Percentiles rank a stretch among this genome's conserved stretches.
Evolutionary conservation across 2,797 vertebrate species (phyloP).

Genomic region (Aulostomus chinensis): DNA sequence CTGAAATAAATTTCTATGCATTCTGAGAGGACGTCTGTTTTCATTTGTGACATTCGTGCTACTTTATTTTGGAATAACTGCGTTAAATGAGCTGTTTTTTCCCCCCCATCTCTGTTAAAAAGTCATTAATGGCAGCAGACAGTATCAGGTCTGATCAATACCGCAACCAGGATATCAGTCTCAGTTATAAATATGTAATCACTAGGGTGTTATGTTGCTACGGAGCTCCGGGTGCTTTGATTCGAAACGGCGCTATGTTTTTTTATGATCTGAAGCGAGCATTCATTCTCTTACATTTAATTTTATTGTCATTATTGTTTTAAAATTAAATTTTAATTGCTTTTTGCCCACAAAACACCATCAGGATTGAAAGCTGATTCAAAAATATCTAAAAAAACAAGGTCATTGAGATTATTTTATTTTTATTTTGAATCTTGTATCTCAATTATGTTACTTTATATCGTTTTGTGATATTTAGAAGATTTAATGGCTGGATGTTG

Average conservation of each 20-base stretch:
- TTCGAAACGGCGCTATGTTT: neutral
- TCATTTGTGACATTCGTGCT: conserved; percentile 7
- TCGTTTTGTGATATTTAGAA: too few species aligned
- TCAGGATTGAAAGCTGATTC: neutral
- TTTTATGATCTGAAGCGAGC: conserved; percentile 4
- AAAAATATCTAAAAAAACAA: too few species aligned
- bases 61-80: conserved; percentile 6
- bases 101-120: too few species aligned
- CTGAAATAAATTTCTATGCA: too few species aligned
- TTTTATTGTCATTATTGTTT: neutral
- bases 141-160: conserved; percentile 8
- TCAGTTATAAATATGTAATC: conserved; percentile 51
- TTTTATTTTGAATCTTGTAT: too few species aligned
- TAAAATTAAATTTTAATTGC: neutral
- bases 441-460: too few species aligned
- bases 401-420: too few species aligned
- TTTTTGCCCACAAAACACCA: neutral
- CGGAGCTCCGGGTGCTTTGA: conserved; percentile 6
- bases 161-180: conserved; percentile 20
- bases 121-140: neutral
- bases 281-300: neutral
- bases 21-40: too few species aligned
- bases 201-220: conserved; percentile 24
- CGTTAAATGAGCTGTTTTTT: conserved; percentile 6
- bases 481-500: too few species aligned